Evolutionary conservation across 2,888 invertebrate genomes (phyloP).

Genomic region (Exocentrus adspersus): DNA sequence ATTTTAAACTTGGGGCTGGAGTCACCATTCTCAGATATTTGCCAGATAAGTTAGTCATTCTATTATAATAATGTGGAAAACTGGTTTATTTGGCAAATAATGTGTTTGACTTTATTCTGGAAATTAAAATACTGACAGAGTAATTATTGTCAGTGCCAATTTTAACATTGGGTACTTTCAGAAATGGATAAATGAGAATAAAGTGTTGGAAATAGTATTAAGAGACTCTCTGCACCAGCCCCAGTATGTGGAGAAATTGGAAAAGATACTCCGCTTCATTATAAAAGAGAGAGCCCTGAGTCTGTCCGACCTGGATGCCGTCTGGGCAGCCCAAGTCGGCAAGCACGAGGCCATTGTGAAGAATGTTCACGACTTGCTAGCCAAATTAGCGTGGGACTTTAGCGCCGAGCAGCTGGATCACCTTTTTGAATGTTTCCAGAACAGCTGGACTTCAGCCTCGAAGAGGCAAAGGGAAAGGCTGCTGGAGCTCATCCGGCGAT

Average conservation of each 20-base stretch:
- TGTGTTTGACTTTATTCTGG: too few species aligned
- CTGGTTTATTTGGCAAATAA: too few species aligned
- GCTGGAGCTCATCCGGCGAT: constrained; percentile 90
- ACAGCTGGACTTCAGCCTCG: constrained; percentile 92
- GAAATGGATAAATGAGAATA: constrained; percentile 96
- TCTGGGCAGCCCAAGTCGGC: constrained; percentile 97
- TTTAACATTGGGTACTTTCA: constrained; percentile 54
- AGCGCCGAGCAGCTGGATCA: constrained; percentile 97
- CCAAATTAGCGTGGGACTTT: constrained; percentile 98
- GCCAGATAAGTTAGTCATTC: too few species aligned
- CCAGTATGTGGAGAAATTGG: constrained; percentile 96
- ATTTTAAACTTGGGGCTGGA: too few species aligned
- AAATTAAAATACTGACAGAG: too few species aligned
- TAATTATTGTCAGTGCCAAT: background rate
- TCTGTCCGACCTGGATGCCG: constrained; percentile 90
- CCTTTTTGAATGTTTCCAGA: constrained; percentile 96
- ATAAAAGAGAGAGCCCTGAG: constrained; percentile 93
- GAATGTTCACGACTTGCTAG: constrained; percentile 95
- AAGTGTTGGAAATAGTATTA: constrained; percentile 93
- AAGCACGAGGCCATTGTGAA: constrained; percentile 99
- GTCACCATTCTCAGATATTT: too few species aligned
- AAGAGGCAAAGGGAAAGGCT: constrained; percentile 96
- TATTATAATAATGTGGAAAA: too few species aligned
- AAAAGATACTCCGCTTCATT: constrained; percentile 96
- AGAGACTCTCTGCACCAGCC: constrained; percentile 97